Evolutionary conservation across 2,797 vertebrate species (phyloP).

Genomic region (Notamacropus eugenii): DNA sequence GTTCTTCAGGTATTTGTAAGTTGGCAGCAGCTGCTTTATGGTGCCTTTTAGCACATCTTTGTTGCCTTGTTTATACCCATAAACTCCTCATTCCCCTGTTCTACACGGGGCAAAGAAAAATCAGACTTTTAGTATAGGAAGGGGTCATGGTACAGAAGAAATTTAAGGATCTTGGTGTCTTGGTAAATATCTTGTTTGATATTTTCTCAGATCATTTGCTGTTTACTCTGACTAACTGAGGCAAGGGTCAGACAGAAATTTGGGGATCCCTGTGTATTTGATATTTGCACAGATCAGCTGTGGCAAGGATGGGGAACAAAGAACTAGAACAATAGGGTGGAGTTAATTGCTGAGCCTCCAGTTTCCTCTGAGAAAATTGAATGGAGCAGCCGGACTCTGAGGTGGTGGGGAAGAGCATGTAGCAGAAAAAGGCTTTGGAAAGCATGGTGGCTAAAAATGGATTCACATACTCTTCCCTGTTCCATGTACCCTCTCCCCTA

Average conservation of each 20-base stretch:
- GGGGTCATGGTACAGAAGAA: background rate
- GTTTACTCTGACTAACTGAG: background rate
- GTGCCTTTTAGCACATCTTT: background rate
- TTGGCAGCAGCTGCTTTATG: background rate
- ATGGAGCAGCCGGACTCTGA: background rate
- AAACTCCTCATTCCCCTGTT: background rate
- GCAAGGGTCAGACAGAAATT: background rate
- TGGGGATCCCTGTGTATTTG: background rate
- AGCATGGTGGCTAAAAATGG: background rate
- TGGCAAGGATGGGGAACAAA: background rate
- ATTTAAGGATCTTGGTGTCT: background rate
- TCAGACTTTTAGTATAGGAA: background rate
- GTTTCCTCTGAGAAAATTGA: background rate
- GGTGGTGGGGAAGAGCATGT: background rate
- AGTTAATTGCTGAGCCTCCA: background rate
- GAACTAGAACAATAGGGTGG: background rate
- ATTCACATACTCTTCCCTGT: background rate
- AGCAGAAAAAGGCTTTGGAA: background rate
- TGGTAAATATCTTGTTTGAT: background rate
- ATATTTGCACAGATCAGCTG: background rate
- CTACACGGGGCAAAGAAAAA: conserved; percentile 1
- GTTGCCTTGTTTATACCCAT: background rate
- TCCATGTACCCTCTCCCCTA: background rate
- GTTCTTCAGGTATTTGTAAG: background rate
- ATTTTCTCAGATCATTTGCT: background rate